Evolutionary conservation across 2,113 vertebrate species (phyloP).

Genomic region (Callospermophilus lateralis): DNA sequence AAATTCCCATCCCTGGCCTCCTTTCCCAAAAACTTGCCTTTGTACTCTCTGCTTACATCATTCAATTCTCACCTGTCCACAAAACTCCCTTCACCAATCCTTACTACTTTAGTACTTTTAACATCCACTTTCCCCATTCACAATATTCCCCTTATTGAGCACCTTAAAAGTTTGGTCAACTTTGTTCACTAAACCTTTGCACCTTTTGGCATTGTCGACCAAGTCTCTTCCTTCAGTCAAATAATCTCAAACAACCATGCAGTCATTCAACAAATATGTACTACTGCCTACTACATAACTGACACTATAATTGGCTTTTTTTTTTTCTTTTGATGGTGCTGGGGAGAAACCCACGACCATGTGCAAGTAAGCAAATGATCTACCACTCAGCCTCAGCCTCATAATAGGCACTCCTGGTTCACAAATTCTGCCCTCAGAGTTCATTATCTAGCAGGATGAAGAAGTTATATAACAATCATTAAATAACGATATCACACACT

Average conservation of each 20-base stretch:
- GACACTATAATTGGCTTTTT: background rate
- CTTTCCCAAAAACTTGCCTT: background rate
- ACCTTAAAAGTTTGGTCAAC: background rate
- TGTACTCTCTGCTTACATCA: background rate
- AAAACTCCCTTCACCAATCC: background rate
- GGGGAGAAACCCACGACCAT: too few species aligned
- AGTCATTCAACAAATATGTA: background rate
- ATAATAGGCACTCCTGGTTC: background rate
- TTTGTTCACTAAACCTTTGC: too few species aligned
- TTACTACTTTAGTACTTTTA: background rate
- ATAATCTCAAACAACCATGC: slow-evolving; percentile 10
- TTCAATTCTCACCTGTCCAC: background rate
- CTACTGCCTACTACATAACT: background rate
- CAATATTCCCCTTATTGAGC: background rate
- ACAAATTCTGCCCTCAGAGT: background rate
- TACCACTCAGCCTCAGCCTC: too few species aligned
- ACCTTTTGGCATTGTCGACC: too few species aligned
- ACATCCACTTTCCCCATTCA: background rate
- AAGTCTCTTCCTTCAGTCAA: too few species aligned
- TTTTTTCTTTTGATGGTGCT: too few species aligned
- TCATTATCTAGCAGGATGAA: background rate
- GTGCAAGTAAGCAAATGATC: too few species aligned
- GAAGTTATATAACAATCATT: background rate
- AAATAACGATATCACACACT: background rate
- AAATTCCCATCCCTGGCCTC: background rate